Percentiles rank a stretch among this genome's conserved stretches.
Conservation (phyloP, 2,888 invertebrate genomes). For the Lagria hirta region DNA sequence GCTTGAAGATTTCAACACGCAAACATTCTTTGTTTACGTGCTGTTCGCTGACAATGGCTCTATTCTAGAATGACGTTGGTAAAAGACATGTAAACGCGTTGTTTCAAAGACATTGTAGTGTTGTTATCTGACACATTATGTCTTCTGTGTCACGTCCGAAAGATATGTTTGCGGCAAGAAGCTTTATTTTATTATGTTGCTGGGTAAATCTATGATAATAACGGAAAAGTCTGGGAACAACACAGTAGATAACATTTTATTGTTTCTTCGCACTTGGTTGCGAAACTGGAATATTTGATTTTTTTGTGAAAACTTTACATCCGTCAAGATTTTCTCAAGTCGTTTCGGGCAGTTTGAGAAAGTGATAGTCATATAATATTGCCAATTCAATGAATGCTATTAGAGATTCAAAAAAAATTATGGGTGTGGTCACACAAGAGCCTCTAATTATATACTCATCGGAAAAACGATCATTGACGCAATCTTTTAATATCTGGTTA, state of each 20-base stretch:
- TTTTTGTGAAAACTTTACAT: slow-evolving; percentile 1
- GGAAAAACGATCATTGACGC: no score
- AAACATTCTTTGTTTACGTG: no score
- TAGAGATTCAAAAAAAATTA: no score
- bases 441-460: no score
- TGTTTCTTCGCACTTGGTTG: slow-evolving; percentile 35
- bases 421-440: no score
- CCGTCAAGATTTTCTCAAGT: no score
- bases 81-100: slow-evolving; percentile 37
- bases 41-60: slow-evolving; percentile 22
- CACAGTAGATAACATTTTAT: slow-evolving; percentile 34
- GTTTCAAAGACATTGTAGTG: slow-evolving; percentile 37
- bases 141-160: slow-evolving; percentile 45
- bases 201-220: slow-evolving; percentile 37
- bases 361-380: no score
- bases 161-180: slow-evolving; percentile 42
- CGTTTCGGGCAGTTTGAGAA: no score
- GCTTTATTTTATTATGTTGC: slow-evolving; percentile 38
- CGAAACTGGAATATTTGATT: slow-evolving; percentile 5
- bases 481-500: no score
- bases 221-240: slow-evolving; percentile 36
- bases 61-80: slow-evolving; percentile 25
- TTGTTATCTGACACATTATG: slow-evolving; percentile 46
- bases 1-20: no score
- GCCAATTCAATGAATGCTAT: no score